Conservation (phyloP, 2,888 invertebrate species). For the Nezara viridula region DNA sequence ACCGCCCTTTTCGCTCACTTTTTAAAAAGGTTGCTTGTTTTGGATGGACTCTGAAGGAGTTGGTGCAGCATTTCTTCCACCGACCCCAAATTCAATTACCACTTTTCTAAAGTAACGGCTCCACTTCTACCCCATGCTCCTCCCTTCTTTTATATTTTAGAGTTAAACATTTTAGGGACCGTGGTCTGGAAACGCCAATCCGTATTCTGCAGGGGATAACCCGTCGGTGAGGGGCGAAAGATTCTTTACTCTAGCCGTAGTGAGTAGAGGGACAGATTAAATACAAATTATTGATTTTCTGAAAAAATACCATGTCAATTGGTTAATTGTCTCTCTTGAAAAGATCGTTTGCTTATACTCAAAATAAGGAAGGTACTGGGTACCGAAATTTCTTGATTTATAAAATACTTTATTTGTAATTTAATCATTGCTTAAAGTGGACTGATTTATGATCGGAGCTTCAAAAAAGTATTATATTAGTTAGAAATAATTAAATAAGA, state of each 20-base stretch:
- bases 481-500: too few relatives aligned
- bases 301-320: too few relatives aligned
- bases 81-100: constrained; percentile 41
- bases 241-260: background rate
- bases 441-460: too few relatives aligned
- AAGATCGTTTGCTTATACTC: too few relatives aligned
- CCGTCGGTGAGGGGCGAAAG: background rate
- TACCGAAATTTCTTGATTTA: too few relatives aligned
- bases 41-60: constrained; percentile 42
- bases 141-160: constrained; percentile 45
- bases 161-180: background rate
- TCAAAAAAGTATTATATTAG: too few relatives aligned
- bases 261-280: too few relatives aligned
- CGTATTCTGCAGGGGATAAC: background rate
- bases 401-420: too few relatives aligned
- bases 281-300: too few relatives aligned
- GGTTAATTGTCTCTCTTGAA: too few relatives aligned
- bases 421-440: too few relatives aligned
- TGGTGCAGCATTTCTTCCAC: background rate
- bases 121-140: background rate
- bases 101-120: constrained; percentile 39
- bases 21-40: constrained; percentile 54
- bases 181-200: background rate
- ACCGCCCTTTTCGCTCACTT: constrained; percentile 48
- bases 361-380: too few relatives aligned